Base-by-base conservation (phyloP, 1,140 invertebrate species). In the Cepaea nemoralis region DNA sequence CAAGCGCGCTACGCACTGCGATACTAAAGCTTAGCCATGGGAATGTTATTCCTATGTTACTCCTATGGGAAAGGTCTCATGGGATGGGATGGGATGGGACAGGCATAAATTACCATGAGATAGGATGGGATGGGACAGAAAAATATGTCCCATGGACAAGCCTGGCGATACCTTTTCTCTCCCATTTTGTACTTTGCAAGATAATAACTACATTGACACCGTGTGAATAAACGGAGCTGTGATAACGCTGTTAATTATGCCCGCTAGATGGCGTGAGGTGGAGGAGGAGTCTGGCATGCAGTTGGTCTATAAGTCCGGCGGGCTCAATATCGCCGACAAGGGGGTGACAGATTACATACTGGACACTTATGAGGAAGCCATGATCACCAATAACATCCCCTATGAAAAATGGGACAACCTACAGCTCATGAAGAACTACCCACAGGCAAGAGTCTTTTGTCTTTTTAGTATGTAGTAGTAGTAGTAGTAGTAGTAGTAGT, bases 211-310 rank as follows among this genome's bases (percentile, higher is more conserved):
- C 14, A 24, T 42, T 1, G 22, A 3, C 40, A 74, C 31, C 37
- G 40, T 22, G 19, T 35, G 0, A 0, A 27, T 31, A 27, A 37
- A 37, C 19, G 3, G 45, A 27, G 42, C 12, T 48, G 73, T 40
- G 16, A 19, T 45, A 12, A 48, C 69, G 16, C 33, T 80, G 40
- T 50, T 75, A 55, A 55, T 19, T 55, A 55, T 31, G n/a, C 27
- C 27, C 16, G n/a, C 0, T 55, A 90, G 89, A 5, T 91, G 87
- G 85, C 63, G 77, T 6, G 85, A 85, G 37, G 86, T 89, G 0
- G 90, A 91, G 81, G 69, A 79, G n/a, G 90, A 91, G 77, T 89
- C 90, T 0, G 90, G 90, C 10, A 70, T 87, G 69, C 84, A 89
- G 77, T 63, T 91, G 45, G 86, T 91, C 0, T 86, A 86, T 66